Conservation (phyloP, 2,113 vertebrate genomes). For the Ciconia boyciana region DNA sequence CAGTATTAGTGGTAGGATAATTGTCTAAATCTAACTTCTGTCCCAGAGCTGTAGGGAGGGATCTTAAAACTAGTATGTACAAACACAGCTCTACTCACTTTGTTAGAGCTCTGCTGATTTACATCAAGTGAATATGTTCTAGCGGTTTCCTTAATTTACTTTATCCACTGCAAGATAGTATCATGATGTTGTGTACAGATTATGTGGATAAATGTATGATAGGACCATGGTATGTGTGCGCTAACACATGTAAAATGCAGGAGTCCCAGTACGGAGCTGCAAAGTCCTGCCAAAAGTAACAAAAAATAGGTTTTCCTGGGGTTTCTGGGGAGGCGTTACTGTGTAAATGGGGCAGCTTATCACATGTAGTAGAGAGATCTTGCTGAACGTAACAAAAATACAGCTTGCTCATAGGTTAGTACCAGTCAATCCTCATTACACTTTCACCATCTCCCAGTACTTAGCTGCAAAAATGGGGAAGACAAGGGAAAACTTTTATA, state of each 20-base stretch:
- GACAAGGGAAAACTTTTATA: background rate
- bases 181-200: background rate
- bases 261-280: background rate
- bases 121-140: background rate
- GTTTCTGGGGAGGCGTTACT: background rate
- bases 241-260: background rate
- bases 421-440: background rate
- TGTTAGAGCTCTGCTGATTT: background rate
- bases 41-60: background rate
- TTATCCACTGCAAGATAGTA: background rate
- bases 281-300: background rate
- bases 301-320: background rate
- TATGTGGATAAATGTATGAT: background rate
- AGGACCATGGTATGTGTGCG: background rate
- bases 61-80: background rate
- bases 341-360: background rate
- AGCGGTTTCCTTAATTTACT: background rate
- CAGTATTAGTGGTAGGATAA: background rate
- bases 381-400: background rate
- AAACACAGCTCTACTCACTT: background rate
- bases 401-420: background rate
- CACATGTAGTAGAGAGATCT: background rate
- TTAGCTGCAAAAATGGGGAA: background rate
- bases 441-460: background rate
- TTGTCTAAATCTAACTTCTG: background rate